Conservation (phyloP, 2,888 invertebrate species). For the Caenorhabditis sulstoni region DNA sequence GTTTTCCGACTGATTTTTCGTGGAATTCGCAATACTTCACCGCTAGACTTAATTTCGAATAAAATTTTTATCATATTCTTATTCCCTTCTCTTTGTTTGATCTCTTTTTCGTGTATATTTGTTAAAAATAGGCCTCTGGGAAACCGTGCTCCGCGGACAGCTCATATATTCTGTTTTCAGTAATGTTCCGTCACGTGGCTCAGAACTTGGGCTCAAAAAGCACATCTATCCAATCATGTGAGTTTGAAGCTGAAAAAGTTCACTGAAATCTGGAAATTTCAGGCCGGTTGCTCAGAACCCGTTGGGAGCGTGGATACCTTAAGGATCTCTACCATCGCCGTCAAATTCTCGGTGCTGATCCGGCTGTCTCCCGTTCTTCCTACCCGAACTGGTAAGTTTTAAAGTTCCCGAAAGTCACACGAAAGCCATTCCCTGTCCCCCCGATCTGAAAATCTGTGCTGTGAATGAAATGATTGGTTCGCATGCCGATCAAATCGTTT, state of each 20-base stretch:
- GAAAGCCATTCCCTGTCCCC: slow-evolving; percentile 11
- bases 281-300: slow-evolving; percentile 69
- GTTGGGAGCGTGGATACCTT: slow-evolving; percentile 76
- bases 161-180: slow-evolving; percentile 19
- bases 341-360: slow-evolving; percentile 76
- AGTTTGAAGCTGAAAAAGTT: slow-evolving; percentile 19
- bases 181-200: slow-evolving; percentile 60
- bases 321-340: slow-evolving; percentile 79
- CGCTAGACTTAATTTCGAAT: too few species aligned
- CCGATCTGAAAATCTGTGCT: not conserved
- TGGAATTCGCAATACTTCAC: not conserved
- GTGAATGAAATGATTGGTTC: not conserved
- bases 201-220: slow-evolving; percentile 54
- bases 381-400: slow-evolving; percentile 77
- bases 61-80: too few species aligned
- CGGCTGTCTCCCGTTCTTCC: slow-evolving; percentile 72
- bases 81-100: too few species aligned
- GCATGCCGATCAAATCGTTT: slow-evolving; percentile 4
- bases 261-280: not conserved
- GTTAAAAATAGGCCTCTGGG: too few species aligned
- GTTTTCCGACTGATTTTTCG: not conserved
- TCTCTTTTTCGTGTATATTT: too few species aligned
- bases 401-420: not conserved
- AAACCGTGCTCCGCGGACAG: too few species aligned
- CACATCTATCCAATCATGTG: slow-evolving; percentile 58